phyloP scores from a whole-genome alignment of 2,113 vertebrate genomes.

The Tragelaphus scriptus region DNA sequence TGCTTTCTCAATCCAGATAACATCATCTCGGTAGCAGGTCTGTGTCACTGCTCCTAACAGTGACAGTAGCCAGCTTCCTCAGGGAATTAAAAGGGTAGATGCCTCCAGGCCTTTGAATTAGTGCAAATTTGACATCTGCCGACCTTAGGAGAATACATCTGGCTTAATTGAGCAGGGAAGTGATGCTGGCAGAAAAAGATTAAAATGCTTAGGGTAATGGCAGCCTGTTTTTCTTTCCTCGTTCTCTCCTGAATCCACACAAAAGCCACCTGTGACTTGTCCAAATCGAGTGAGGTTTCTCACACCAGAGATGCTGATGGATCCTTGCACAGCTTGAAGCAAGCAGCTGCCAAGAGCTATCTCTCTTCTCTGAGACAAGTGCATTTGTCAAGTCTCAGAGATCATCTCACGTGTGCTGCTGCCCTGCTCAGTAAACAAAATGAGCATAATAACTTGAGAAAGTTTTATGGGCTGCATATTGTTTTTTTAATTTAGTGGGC shows the following conservation, averaged over 20 bases:
- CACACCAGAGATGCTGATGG: neutral
- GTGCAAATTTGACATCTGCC: slow-evolving; percentile 19
- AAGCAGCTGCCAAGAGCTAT: neutral
- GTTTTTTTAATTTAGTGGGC: neutral
- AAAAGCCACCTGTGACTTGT: neutral
- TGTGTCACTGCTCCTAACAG: neutral
- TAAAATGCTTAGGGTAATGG: neutral
- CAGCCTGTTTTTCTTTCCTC: neutral
- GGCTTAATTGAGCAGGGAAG: slow-evolving; percentile 18
- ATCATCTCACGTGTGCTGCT: neutral
- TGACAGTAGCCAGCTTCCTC: neutral
- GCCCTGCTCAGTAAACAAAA: slow-evolving; percentile 3
- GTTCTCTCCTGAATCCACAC: neutral
- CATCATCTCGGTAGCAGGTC: neutral
- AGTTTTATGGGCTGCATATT: neutral
- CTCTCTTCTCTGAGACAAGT: neutral
- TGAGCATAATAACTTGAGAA: neutral
- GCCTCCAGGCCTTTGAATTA: neutral
- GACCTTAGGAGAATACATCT: neutral
- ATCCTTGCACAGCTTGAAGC: neutral
- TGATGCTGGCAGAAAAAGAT: slow-evolving; percentile 15
- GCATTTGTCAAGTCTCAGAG: neutral
- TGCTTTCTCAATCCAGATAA: neutral
- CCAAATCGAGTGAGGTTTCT: neutral
- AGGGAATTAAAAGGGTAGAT: neutral